Conservation (phyloP, 2,888 invertebrate species). For the Dolichopus griseipennis region DNA sequence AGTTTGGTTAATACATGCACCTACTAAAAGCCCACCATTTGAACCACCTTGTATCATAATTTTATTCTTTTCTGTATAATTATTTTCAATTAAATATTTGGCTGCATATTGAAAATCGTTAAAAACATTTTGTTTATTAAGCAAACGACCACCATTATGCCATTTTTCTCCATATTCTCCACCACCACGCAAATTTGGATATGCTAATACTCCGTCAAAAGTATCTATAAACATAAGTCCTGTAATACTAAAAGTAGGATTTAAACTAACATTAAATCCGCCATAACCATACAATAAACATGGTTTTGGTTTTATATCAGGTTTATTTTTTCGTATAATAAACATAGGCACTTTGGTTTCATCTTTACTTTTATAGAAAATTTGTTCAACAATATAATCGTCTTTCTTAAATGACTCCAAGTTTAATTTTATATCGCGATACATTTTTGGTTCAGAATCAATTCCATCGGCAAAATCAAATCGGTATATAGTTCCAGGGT, state of each 20-base stretch:
- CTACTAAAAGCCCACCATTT: slow-evolving; percentile 94
- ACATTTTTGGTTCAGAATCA: slow-evolving; percentile 56
- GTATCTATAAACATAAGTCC: slow-evolving; percentile 82
- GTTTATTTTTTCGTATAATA: slow-evolving; percentile 63
- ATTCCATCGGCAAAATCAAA: slow-evolving; percentile 62
- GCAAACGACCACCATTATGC: slow-evolving; percentile 86
- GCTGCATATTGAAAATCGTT: slow-evolving; percentile 93
- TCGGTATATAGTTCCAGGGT: slow-evolving; percentile 74
- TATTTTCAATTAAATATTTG: slow-evolving; percentile 69
- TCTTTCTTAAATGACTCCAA: slow-evolving; percentile 72
- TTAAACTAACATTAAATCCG: slow-evolving; percentile 88
- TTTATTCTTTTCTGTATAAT: slow-evolving; percentile 67
- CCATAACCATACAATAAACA: slow-evolving; percentile 93
- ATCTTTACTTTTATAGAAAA: slow-evolving; percentile 89
- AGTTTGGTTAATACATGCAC: slow-evolving; percentile 88
- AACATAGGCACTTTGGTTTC: slow-evolving; percentile 95
- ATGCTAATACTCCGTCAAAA: slow-evolving; percentile 78
- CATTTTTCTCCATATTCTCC: slow-evolving; percentile 97
- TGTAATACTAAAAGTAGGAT: slow-evolving; percentile 81
- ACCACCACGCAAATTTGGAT: slow-evolving; percentile 93
- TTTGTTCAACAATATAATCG: slow-evolving; percentile 74
- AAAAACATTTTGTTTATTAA: slow-evolving; percentile 94
- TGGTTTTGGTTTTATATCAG: slow-evolving; percentile 50
- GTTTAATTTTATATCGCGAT: slow-evolving; percentile 69
- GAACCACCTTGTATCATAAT: slow-evolving; percentile 89